These are phyloP conservation scores for Pseudopipra pipra DNA, from an alignment of 2,113 vertebrate genomes.

Conservation along the genomic window DNA sequence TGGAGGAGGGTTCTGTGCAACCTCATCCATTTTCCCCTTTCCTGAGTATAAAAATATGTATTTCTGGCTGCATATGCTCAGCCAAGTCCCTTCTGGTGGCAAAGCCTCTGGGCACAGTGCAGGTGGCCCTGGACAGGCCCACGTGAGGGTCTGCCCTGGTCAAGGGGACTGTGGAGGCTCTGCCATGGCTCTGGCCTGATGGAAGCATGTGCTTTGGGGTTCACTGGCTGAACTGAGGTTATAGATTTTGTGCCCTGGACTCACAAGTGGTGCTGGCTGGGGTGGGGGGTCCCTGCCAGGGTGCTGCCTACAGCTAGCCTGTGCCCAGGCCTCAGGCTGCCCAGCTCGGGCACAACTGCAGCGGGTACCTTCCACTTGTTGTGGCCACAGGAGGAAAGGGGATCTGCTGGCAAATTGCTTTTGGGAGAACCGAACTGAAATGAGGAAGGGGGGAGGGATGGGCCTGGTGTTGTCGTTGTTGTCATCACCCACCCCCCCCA, in stretches of 20 bases:
- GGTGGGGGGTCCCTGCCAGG: no score
- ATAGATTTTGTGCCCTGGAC: neutral
- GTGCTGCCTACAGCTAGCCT: neutral
- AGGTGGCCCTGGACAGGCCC: neutral
- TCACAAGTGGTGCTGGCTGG: neutral
- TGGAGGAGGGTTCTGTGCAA: constrained; percentile 60
- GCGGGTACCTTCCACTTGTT: fast-evolving
- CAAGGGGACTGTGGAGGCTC: neutral
- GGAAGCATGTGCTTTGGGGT: neutral
- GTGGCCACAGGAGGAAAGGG: neutral
- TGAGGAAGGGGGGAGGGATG: neutral
- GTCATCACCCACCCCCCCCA: neutral
- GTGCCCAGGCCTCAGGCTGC: neutral
- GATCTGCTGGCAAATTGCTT: neutral
- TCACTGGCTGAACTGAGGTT: neutral
- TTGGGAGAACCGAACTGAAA: neutral
- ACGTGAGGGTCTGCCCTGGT: fast-evolving
- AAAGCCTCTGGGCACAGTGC: neutral
- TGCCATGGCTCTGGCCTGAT: neutral
- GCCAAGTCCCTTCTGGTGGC: neutral
- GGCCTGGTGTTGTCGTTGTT: neutral
- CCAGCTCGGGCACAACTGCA: fast-evolving
- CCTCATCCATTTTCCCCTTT: constrained; percentile 33
- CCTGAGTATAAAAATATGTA: neutral
- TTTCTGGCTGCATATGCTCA: neutral